Conservation (phyloP, 2,113 vertebrate genomes). For the Himantopus leucocephalus region DNA sequence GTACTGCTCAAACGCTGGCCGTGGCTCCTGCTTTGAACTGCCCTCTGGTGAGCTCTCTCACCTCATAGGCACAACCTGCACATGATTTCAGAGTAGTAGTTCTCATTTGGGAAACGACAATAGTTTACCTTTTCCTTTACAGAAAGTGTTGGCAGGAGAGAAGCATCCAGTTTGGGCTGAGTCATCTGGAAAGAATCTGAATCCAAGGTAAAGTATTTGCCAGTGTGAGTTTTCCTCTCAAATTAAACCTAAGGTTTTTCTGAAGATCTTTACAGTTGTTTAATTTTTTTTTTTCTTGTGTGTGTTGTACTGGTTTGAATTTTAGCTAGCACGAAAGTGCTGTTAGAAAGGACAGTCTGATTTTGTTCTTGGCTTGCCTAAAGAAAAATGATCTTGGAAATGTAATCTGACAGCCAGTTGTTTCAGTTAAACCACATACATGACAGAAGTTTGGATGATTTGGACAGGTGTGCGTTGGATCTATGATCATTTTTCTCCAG, state of each 20-base stretch:
- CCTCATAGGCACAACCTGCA: not conserved
- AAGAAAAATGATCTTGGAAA: not conserved
- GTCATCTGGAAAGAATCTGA: not conserved
- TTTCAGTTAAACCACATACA: not conserved
- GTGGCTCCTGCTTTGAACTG: not conserved
- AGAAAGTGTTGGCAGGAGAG: not conserved
- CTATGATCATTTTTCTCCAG: not conserved
- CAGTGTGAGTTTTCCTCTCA: not conserved
- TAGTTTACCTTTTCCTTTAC: not conserved
- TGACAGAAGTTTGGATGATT: not conserved
- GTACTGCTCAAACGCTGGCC: not conserved
- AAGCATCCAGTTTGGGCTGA: not conserved
- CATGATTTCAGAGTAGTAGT: not conserved
- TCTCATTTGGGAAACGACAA: not conserved
- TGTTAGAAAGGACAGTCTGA: not conserved
- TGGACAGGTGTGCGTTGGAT: not conserved
- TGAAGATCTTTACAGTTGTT: not conserved
- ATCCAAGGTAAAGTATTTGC: not conserved
- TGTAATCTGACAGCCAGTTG: not conserved
- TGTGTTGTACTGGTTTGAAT: not conserved
- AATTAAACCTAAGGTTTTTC: not conserved
- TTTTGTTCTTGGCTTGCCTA: not conserved
- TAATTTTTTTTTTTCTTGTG: not conserved
- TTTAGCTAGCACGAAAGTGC: not conserved
- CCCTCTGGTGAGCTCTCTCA: no score